Percentiles rank a stretch among this genome's conserved stretches.
These are phyloP conservation scores for Glyptemys insculpta DNA, from an alignment of 2,797 vertebrate species.

Conservation along the genomic window DNA sequence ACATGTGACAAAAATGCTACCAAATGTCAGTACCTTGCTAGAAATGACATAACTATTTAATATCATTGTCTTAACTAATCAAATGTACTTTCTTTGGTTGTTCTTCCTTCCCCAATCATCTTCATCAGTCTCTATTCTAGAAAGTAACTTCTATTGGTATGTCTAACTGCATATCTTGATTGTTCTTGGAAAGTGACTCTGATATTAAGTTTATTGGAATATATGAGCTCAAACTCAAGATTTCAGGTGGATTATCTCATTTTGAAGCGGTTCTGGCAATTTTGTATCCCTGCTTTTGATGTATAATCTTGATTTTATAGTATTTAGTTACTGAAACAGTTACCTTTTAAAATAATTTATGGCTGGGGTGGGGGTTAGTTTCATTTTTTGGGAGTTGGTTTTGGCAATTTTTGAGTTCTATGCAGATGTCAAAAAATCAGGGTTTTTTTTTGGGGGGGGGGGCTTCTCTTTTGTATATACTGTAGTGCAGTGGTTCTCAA, in stretches of 20 bases:
- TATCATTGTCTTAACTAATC: neutral
- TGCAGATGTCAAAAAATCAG: neutral
- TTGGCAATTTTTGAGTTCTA: neutral
- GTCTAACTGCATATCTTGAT: neutral
- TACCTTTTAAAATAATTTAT: neutral
- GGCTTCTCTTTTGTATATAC: neutral
- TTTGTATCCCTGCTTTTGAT: neutral
- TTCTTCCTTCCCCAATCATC: neutral
- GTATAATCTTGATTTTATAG: neutral
- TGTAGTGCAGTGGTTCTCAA: neutral
- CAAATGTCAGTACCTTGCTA: neutral
- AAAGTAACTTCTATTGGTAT: neutral
- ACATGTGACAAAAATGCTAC: neutral
- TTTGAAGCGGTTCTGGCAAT: neutral
- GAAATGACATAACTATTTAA: neutral
- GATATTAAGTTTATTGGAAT: neutral
- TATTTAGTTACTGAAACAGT: neutral
- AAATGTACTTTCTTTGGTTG: neutral
- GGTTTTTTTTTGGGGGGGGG: fast-evolving
- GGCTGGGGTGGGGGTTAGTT: neutral
- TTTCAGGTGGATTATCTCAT: neutral
- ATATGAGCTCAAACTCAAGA: neutral
- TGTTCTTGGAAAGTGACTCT: neutral
- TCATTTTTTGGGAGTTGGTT: neutral
- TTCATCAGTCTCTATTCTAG: neutral